Conservation (phyloP, 2,888 invertebrate genomes). For the Alloscopus bannaensis region DNA sequence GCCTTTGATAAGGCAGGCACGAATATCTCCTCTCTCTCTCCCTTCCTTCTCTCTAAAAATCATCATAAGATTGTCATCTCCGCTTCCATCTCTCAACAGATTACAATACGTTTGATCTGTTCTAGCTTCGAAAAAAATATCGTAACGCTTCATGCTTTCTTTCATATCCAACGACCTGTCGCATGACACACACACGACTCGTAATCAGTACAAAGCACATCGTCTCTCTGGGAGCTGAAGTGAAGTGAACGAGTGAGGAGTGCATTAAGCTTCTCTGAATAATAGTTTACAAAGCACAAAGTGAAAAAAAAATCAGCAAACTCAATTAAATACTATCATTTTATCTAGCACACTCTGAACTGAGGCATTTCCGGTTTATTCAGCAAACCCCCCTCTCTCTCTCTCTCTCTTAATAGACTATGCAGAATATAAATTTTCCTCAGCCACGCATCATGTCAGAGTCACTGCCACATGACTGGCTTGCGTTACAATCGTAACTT, state of each 20-base stretch:
- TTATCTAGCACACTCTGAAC: conserved; percentile 54
- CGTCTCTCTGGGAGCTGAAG: no score
- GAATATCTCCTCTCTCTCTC: conserved; percentile 2
- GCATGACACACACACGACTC: conserved; percentile 27
- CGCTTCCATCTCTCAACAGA: no score
- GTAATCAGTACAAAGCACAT: background rate
- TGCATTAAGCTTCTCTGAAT: no score
- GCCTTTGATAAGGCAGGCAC: background rate
- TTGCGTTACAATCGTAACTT: conserved; percentile 6
- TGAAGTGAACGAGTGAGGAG: background rate
- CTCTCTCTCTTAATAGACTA: conserved; percentile 11
- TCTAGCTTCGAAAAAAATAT: no score
- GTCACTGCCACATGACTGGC: conserved; percentile 19
- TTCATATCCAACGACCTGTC: conserved; percentile 56
- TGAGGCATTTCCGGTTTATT: conserved; percentile 55
- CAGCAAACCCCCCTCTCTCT: background rate
- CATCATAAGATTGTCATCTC: no score
- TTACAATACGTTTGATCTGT: no score
- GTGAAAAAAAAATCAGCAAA: conserved; percentile 42
- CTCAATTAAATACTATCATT: conserved; percentile 59
- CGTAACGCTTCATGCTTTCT: conserved; percentile 19
- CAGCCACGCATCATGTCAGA: conserved; percentile 23
- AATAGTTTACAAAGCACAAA: conserved; percentile 6
- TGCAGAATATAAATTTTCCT: background rate
- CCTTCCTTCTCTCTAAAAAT: no score